Evolutionary conservation across 2,113 vertebrate species (phyloP).

Genomic region (Dunckerocampus dactyliophorus): DNA sequence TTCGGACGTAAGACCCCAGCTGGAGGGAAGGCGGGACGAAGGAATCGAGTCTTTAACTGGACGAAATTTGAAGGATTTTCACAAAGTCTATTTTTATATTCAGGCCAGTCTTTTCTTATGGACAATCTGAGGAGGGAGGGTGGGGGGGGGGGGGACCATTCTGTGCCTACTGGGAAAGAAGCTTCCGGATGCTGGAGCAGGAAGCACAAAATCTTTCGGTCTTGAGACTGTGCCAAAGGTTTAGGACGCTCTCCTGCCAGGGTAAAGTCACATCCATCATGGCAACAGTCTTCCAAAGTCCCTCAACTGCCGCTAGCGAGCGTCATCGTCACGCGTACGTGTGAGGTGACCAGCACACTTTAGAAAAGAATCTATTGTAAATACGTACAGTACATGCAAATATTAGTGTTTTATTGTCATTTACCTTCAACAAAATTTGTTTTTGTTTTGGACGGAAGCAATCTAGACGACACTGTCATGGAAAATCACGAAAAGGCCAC

Average conservation of each 20-base stretch:
- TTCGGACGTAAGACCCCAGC: conserved; percentile 75
- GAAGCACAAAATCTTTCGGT: conserved; percentile 41
- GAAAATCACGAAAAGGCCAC: conserved; percentile 41
- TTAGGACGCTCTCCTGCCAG: not conserved
- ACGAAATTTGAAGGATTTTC: conserved; percentile 61
- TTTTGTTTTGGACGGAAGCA: conserved; percentile 70
- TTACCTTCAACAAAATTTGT: conserved; percentile 68
- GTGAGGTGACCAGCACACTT: not conserved
- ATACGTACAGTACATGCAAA: conserved; percentile 85
- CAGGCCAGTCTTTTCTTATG: conserved; percentile 67
- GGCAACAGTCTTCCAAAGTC: conserved; percentile 33
- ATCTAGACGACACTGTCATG: conserved; percentile 82
- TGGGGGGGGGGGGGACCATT: conserved; percentile 62
- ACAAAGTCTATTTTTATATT: conserved; percentile 76
- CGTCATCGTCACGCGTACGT: not conserved
- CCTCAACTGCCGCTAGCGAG: not conserved
- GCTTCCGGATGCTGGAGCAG: conserved; percentile 38
- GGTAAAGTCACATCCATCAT: too few species aligned
- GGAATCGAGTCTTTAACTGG: not conserved
- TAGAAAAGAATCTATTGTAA: conserved; percentile 82
- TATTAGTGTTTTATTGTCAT: conserved; percentile 76
- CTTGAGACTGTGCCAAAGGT: conserved; percentile 1
- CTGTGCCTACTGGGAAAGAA: conserved; percentile 61
- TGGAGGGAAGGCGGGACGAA: conserved; percentile 9
- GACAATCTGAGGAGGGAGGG: conserved; percentile 47